A percentile compares a stretch with the other conserved stretches of the same genome.
These are phyloP conservation scores for Calameuta idolon DNA, from an alignment of 2,888 invertebrate species.

Conservation along the genomic window DNA sequence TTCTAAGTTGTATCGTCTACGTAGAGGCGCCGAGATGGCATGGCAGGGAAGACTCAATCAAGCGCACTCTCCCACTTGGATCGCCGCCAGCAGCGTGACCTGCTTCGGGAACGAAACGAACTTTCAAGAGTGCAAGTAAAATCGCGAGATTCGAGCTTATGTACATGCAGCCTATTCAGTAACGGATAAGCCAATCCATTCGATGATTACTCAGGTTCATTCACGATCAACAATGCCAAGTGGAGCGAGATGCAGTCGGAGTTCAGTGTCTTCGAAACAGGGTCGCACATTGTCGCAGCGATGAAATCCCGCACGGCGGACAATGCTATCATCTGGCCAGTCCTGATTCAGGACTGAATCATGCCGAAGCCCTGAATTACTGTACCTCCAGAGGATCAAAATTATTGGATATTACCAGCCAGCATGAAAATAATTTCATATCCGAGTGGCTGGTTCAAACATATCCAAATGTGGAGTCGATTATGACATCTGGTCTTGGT, in stretches of 20 bases:
- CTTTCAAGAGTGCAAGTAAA: conserved; percentile 62
- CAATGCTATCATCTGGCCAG: conserved; percentile 69
- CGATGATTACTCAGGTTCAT: conserved; percentile 47
- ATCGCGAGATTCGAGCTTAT: not conserved
- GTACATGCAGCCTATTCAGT: conserved; percentile 17
- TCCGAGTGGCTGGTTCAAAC: conserved; percentile 68
- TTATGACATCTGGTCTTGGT: conserved; percentile 69
- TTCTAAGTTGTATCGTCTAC: conserved; percentile 13
- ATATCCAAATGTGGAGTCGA: conserved; percentile 57
- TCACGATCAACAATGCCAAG: conserved; percentile 55
- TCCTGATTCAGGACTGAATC: conserved; percentile 58
- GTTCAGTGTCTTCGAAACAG: conserved; percentile 64
- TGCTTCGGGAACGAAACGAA: conserved; percentile 66
- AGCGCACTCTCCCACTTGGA: conserved; percentile 51
- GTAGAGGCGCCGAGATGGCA: conserved; percentile 68
- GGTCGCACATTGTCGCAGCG: conserved; percentile 65
- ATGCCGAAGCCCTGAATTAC: conserved; percentile 65
- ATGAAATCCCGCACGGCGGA: conserved; percentile 68
- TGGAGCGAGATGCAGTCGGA: conserved; percentile 63
- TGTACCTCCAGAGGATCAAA: conserved; percentile 66
- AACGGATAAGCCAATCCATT: conserved; percentile 2
- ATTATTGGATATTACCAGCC: conserved; percentile 67
- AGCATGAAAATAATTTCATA: conserved; percentile 71
- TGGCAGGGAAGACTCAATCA: conserved; percentile 67
- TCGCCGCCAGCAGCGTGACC: conserved; percentile 61